Conservation (phyloP, 1,140 invertebrate species). For the Neoseiulus cucumeris region DNA sequence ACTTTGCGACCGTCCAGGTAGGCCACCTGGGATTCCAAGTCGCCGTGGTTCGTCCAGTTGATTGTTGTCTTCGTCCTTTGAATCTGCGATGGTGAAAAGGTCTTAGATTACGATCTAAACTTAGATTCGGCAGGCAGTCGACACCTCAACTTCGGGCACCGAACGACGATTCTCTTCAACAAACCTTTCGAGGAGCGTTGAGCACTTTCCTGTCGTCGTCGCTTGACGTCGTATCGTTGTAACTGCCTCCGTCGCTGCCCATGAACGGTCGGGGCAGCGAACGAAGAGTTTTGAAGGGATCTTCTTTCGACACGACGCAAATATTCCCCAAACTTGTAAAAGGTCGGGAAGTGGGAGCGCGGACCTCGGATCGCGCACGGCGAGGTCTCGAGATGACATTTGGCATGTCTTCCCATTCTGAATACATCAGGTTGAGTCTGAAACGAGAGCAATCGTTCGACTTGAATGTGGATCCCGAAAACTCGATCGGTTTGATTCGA, state of each 20-base stretch:
- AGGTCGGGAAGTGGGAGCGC: neutral
- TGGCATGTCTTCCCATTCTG: conserved; percentile 1
- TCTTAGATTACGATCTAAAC: neutral
- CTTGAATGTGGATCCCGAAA: too few relatives aligned
- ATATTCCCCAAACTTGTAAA: conserved; percentile 7
- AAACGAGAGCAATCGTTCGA: too few relatives aligned
- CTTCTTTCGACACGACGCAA: neutral
- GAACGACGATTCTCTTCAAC: neutral
- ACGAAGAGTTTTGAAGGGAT: neutral
- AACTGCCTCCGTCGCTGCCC: neutral
- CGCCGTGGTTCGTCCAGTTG: neutral
- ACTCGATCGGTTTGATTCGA: too few relatives aligned
- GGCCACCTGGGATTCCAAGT: neutral
- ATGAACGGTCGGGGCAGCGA: neutral
- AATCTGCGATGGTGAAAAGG: neutral
- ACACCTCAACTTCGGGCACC: neutral
- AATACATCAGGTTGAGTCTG: neutral
- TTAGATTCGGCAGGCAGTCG: neutral
- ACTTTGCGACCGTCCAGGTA: conserved; percentile 6
- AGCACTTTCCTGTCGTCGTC: neutral
- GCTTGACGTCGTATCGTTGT: neutral
- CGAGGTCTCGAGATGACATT: neutral
- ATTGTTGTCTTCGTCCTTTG: neutral
- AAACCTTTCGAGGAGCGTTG: conserved; percentile 8
- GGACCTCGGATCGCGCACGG: neutral